Evolutionary conservation across 1,140 invertebrate species (phyloP).

Genomic region (Anthonomus grandis): DNA sequence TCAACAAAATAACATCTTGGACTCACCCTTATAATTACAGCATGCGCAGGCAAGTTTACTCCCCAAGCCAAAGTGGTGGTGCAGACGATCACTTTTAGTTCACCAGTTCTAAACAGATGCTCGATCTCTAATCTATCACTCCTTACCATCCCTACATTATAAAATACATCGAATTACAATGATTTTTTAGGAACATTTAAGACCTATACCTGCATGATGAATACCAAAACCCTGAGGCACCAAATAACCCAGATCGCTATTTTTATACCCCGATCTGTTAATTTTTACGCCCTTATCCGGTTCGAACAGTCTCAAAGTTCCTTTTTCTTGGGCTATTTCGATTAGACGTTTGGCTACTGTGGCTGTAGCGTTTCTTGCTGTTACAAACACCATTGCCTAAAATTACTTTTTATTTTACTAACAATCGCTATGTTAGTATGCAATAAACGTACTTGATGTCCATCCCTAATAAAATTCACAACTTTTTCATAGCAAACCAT

Average conservation of each 20-base stretch:
- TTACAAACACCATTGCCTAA: conserved; percentile 96
- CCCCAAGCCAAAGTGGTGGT: conserved; percentile 99
- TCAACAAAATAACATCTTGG: background rate
- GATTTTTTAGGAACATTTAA: too few relatives aligned
- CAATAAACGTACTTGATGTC: conserved; percentile 65
- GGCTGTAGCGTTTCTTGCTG: conserved; percentile 93
- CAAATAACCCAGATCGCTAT: conserved; percentile 68
- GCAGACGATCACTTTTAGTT: conserved; percentile 92
- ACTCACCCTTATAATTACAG: conserved; percentile 88
- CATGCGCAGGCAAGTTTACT: conserved; percentile 97
- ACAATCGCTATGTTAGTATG: background rate
- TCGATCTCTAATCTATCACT: conserved; percentile 77
- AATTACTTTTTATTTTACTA: conserved; percentile 1
- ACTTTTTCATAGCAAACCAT: conserved; percentile 93
- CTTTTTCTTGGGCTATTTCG: conserved; percentile 57
- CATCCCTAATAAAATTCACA: conserved; percentile 77
- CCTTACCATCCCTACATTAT: conserved; percentile 69
- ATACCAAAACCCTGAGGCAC: conserved; percentile 88
- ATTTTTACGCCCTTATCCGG: conserved; percentile 61
- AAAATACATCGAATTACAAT: too few relatives aligned
- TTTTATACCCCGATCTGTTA: conserved; percentile 33
- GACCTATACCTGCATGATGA: conserved; percentile 86
- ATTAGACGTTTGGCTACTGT: conserved; percentile 63
- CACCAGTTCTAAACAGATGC: conserved; percentile 83
- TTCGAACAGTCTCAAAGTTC: conserved; percentile 66